phyloP scores from a whole-genome alignment of 2,113 vertebrate species.

The Synchiropus splendidus region DNA sequence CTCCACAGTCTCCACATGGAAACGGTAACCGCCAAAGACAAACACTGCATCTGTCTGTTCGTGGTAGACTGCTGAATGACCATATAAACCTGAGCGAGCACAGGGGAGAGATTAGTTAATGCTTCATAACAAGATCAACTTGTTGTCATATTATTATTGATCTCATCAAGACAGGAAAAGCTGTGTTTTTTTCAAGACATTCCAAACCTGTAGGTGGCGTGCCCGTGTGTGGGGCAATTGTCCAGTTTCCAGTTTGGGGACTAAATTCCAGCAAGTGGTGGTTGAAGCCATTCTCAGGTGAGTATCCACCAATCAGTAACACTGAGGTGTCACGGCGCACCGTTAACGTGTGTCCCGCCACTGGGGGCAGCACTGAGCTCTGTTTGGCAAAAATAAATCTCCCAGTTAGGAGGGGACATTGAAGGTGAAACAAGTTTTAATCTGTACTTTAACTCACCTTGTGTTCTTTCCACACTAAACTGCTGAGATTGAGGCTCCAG shows the following conservation, averaged over 20 bases:
- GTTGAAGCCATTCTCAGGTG: conserved; percentile 85
- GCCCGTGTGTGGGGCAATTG: conserved; percentile 70
- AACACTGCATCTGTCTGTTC: conserved; percentile 82
- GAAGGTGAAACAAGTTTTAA: not conserved
- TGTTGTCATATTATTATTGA: too few species aligned
- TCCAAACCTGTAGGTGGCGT: conserved; percentile 81
- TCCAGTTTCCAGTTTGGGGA: conserved; percentile 74
- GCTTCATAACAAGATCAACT: too few species aligned
- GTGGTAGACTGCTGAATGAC: conserved; percentile 83
- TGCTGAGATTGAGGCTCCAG: conserved; percentile 84
- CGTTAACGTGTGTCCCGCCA: conserved; percentile 83
- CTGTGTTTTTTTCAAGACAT: not conserved
- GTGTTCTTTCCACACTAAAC: conserved; percentile 78
- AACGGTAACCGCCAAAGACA: conserved; percentile 87
- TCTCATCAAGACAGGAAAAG: not conserved
- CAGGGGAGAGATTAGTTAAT: not conserved
- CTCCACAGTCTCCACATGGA: conserved; percentile 83
- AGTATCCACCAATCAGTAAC: conserved; percentile 83
- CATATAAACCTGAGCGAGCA: conserved; percentile 74
- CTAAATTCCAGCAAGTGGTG: conserved; percentile 79
- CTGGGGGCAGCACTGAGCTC: conserved; percentile 69
- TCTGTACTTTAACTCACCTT: conserved; percentile 59
- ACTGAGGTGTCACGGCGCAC: conserved; percentile 69
- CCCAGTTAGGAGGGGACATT: not conserved
- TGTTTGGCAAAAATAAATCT: conserved; percentile 24